A percentile compares a stretch with the other conserved stretches of the same genome.
These are phyloP conservation scores for Beaufortia kweichowensis DNA, from an alignment of 2,113 vertebrate species.

Conservation along the genomic window DNA sequence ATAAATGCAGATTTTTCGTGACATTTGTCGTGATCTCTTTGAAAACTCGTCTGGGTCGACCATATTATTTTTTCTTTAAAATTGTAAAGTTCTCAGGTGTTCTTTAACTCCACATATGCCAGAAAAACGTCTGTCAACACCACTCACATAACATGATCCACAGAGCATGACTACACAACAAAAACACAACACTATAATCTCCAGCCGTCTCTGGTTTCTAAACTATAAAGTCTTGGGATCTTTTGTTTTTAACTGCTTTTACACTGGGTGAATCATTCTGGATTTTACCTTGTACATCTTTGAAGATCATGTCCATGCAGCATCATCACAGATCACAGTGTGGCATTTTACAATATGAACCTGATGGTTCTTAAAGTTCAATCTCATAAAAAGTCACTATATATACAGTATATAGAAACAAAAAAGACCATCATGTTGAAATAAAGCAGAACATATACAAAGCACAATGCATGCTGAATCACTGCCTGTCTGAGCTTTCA, in stretches of 20 bases:
- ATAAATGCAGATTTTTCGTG: too few relatives aligned
- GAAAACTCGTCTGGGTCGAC: too few relatives aligned
- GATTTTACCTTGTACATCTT: slow-evolving; percentile 10
- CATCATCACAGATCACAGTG: background rate
- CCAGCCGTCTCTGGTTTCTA: background rate
- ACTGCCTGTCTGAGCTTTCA: slow-evolving; percentile 12
- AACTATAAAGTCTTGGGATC: slow-evolving; percentile 11
- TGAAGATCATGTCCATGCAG: background rate
- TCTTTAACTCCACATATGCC: background rate
- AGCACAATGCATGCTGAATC: slow-evolving; percentile 34
- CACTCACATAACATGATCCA: slow-evolving; percentile 18
- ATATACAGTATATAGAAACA: background rate
- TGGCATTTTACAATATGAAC: background rate
- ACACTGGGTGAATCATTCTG: slow-evolving; percentile 1
- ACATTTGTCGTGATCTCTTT: too few relatives aligned
- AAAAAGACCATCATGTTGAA: slow-evolving; percentile 14
- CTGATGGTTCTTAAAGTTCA: background rate
- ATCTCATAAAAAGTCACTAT: background rate
- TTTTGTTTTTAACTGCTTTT: slow-evolving; percentile 3
- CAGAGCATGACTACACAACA: background rate
- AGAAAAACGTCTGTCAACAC: slow-evolving; percentile 11
- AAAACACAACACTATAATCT: slow-evolving; percentile 28
- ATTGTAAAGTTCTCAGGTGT: too few relatives aligned
- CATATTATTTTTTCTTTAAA: too few relatives aligned
- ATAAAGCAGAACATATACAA: slow-evolving; percentile 22